Conservation (phyloP, 2,797 vertebrate genomes). For the Tokudaia tokunoshimensis region DNA sequence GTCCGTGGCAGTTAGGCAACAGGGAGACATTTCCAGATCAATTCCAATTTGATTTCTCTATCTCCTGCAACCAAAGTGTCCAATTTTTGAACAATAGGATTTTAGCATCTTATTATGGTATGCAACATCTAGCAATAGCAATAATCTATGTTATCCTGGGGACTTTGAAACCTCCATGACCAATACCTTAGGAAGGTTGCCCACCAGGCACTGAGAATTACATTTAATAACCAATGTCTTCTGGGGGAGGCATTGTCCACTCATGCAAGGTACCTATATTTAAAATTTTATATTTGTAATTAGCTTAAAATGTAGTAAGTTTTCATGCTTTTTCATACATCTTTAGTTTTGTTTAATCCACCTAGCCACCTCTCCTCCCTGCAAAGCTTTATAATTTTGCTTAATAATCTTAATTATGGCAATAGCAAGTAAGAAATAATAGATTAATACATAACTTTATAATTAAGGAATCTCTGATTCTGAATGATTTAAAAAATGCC, state of each 20-base stretch:
- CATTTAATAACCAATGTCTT: not conserved
- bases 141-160: not conserved
- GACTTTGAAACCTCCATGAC: not conserved
- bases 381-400: not conserved
- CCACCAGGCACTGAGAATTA: not conserved
- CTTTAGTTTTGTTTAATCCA: not conserved
- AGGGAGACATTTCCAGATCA: not conserved
- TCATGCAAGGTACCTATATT: not conserved
- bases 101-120: not conserved
- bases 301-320: not conserved
- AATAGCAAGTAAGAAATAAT: constrained; percentile 43
- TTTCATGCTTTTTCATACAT: not conserved
- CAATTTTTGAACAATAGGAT: not conserved
- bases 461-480: constrained; percentile 23
- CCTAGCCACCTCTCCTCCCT: not conserved
- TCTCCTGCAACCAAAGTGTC: not conserved
- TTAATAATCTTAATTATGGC: constrained; percentile 7
- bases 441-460: constrained; percentile 31
- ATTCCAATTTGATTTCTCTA: not conserved
- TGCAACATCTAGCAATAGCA: not conserved
- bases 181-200: not conserved
- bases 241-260: not conserved
- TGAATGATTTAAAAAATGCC: constrained; percentile 20
- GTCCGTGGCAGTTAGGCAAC: not conserved
- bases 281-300: not conserved